These are phyloP conservation scores for Epirrhoe tristata DNA, from an alignment of 2,888 invertebrate species.

Conservation along the genomic window DNA sequence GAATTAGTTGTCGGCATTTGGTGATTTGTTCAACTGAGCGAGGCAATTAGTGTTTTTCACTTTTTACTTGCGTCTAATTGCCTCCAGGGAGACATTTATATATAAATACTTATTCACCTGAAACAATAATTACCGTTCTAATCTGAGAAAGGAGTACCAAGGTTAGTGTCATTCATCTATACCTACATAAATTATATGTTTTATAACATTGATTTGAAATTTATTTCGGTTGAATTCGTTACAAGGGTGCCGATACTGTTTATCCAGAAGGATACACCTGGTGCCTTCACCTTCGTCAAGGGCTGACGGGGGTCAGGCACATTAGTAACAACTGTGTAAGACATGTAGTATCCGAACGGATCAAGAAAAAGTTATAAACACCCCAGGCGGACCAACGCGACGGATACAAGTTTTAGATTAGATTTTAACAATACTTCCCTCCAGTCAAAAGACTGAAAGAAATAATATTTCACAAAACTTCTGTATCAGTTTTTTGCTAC, in stretches of 20 bases:
- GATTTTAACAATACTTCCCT: constrained; percentile 36
- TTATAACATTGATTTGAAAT: constrained; percentile 56
- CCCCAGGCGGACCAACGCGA: constrained; percentile 23
- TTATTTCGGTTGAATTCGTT: constrained; percentile 62
- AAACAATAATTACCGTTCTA: no score
- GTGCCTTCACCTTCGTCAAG: constrained; percentile 70
- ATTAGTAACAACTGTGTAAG: constrained; percentile 73
- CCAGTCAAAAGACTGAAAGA: constrained; percentile 3
- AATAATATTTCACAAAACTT: constrained; percentile 8
- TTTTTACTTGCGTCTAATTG: constrained; percentile 40
- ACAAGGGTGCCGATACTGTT: constrained; percentile 61
- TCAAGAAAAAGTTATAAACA: constrained; percentile 47
- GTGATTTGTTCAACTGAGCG: constrained; percentile 46
- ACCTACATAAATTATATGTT: constrained; percentile 43
- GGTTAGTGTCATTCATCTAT: not conserved
- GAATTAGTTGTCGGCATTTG: constrained; percentile 49
- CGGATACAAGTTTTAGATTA: constrained; percentile 43
- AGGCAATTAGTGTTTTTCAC: constrained; percentile 43
- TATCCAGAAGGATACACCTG: constrained; percentile 63
- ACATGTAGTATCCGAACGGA: constrained; percentile 55
- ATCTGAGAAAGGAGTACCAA: not conserved
- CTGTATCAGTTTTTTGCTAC: constrained; percentile 8
- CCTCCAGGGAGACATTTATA: constrained; percentile 18
- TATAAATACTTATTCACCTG: not conserved
- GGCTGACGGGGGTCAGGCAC: constrained; percentile 66